Conservation (phyloP, 2,113 vertebrate genomes). For the Pelecanus crispus region DNA sequence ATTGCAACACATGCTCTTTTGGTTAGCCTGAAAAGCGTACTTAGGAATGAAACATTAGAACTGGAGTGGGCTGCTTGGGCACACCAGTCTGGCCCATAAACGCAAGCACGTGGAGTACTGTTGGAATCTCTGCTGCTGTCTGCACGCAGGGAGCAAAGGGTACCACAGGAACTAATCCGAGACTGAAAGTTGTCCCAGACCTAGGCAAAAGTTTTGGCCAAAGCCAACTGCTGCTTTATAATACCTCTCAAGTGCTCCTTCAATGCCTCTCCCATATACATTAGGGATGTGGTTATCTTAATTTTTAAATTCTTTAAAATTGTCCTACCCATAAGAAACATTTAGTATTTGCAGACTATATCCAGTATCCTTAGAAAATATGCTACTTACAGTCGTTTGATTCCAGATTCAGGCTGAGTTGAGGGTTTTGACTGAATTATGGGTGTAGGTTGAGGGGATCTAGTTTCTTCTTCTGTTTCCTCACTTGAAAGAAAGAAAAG, state of each 20-base stretch:
- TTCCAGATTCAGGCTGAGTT: slow-evolving; percentile 86
- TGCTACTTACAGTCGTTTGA: slow-evolving; percentile 87
- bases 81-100: not conserved
- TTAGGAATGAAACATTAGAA: not conserved
- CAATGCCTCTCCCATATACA: not conserved
- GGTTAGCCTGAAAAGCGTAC: not conserved
- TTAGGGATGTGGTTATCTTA: not conserved
- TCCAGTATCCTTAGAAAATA: not conserved
- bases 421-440: slow-evolving; percentile 67
- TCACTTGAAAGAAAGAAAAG: slow-evolving; percentile 74
- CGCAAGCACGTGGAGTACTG: not conserved
- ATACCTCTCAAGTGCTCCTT: not conserved
- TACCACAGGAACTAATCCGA: not conserved
- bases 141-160: not conserved
- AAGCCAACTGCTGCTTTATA: not conserved
- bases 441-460: slow-evolving; percentile 68
- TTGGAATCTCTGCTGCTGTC: not conserved
- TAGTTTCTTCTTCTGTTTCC: slow-evolving; percentile 85
- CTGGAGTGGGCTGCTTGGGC: not conserved
- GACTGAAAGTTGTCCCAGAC: not conserved
- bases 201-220: not conserved
- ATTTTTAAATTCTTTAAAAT: not conserved
- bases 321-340: not conserved
- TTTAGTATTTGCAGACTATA: not conserved
- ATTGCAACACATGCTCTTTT: not conserved